These are phyloP conservation scores for Centropus unirufus DNA, from an alignment of 2,113 vertebrate genomes.

Conservation along the genomic window DNA sequence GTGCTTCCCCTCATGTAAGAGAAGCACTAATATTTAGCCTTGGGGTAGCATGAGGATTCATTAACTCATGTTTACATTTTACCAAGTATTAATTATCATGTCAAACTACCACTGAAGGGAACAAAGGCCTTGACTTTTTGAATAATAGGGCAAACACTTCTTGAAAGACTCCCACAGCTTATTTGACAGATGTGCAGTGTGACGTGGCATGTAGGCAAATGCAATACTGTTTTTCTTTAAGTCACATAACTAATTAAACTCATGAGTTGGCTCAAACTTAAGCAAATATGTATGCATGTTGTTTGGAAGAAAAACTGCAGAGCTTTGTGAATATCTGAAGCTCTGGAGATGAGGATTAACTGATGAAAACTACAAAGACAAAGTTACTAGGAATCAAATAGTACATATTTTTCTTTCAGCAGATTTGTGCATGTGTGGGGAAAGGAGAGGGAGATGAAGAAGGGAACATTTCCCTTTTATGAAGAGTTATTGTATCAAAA, in stretches of 20 bases:
- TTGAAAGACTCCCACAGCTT: conserved; percentile 30
- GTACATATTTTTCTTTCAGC: background rate
- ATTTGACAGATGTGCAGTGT: conserved; percentile 6
- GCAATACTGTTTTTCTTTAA: conserved; percentile 27
- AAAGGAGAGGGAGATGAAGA: background rate
- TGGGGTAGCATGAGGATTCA: background rate
- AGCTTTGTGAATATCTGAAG: background rate
- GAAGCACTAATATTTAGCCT: conserved; percentile 12
- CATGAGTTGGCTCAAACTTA: background rate
- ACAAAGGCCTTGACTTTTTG: conserved; percentile 30
- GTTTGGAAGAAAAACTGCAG: background rate
- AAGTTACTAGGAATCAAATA: background rate
- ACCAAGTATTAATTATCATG: conserved; percentile 62
- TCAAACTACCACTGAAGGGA: conserved; percentile 27
- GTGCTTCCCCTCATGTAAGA: background rate
- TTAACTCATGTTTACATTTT: conserved; percentile 52
- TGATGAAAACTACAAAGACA: background rate
- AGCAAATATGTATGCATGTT: background rate
- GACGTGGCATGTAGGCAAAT: conserved; percentile 3
- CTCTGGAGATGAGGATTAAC: background rate
- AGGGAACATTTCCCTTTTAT: background rate
- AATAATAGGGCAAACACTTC: conserved; percentile 16
- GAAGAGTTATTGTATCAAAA: background rate
- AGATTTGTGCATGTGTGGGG: background rate
- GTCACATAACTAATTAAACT: conserved; percentile 52